phyloP scores from a whole-genome alignment of 1,140 invertebrate genomes.

The Eciton burchellii region DNA sequence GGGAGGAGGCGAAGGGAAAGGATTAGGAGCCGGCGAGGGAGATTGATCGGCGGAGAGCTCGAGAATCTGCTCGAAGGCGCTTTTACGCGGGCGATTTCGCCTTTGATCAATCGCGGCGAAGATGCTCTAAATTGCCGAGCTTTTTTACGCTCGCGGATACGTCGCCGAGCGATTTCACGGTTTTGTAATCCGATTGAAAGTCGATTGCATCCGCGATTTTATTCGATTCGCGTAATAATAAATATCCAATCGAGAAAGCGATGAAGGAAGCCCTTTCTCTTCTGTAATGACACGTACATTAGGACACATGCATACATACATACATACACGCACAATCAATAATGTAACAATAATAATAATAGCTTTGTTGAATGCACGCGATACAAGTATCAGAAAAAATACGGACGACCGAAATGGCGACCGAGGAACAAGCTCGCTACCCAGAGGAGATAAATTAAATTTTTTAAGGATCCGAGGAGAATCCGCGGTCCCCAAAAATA shows the following conservation, averaged over 20 bases:
- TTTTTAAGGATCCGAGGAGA: too few species aligned
- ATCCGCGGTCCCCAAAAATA: too few species aligned
- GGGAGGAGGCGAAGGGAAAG: slow-evolving; percentile 30
- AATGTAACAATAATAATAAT: too few species aligned
- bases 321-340: too few species aligned
- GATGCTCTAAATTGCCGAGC: slow-evolving; percentile 12
- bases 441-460: too few species aligned
- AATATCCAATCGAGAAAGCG: neutral
- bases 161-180: neutral
- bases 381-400: too few species aligned
- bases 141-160: slow-evolving; percentile 4
- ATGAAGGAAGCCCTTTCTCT: neutral
- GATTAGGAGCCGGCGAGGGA: slow-evolving; percentile 27
- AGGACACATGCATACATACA: too few species aligned
- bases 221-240: neutral
- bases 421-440: too few species aligned
- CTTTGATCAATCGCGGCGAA: slow-evolving; percentile 39
- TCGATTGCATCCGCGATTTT: neutral
- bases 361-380: too few species aligned
- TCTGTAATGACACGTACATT: too few species aligned
- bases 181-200: slow-evolving; percentile 39
- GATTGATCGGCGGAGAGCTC: slow-evolving; percentile 24
- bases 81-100: slow-evolving; percentile 24
- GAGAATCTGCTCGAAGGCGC: neutral
- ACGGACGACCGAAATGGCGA: too few species aligned